Conservation (phyloP, 1,140 invertebrate genomes). For the Thalassaphorura encarpata region DNA sequence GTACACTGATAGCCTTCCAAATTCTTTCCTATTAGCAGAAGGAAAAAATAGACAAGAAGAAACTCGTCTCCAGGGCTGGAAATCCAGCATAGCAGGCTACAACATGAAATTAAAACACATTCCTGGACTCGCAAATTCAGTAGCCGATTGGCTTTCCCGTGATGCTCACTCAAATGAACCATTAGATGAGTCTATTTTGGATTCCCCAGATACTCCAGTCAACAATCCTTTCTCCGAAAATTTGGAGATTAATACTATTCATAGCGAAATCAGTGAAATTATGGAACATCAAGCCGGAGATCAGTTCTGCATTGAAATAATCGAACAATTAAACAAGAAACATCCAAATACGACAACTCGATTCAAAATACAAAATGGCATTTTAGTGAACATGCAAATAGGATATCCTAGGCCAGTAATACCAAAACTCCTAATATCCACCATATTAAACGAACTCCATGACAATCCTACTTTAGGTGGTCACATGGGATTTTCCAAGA, state of each 20-base stretch:
- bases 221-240: too few relatives aligned
- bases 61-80: not conserved
- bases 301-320: not conserved
- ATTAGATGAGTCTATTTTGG: too few relatives aligned
- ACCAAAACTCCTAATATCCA: not conserved
- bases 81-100: not conserved
- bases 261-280: too few relatives aligned
- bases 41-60: not conserved
- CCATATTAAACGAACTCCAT: not conserved
- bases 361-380: not conserved
- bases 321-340: not conserved
- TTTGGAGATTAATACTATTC: too few relatives aligned
- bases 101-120: not conserved
- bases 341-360: not conserved
- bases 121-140: not conserved
- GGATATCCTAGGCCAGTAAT: not conserved
- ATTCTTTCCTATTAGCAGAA: not conserved
- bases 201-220: too few relatives aligned
- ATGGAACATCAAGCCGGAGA: too few relatives aligned
- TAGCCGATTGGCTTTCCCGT: too few relatives aligned
- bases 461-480: not conserved
- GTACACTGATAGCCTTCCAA: not conserved
- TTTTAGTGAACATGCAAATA: not conserved
- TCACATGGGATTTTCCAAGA: not conserved
- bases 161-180: too few relatives aligned